A percentile compares a stretch with the other conserved stretches of the same genome.
These are phyloP conservation scores for Marcusenius ussheri DNA, from an alignment of 2,113 vertebrate species.

Conservation along the genomic window DNA sequence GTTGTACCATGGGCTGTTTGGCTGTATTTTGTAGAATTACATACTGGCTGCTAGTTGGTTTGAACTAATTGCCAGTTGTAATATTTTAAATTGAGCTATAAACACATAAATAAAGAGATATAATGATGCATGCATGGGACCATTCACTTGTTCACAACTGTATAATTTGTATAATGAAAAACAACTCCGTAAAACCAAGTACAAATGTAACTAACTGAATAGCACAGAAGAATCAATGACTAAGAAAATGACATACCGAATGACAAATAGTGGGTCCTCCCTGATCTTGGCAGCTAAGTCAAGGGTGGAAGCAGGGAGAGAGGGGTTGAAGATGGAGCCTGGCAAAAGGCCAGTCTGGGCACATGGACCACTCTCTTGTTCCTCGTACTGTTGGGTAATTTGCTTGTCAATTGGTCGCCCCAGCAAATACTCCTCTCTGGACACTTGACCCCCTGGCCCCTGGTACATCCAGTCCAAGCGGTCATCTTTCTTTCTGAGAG, in stretches of 20 bases:
- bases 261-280: conserved; percentile 89
- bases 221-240: not conserved
- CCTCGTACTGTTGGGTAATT: conserved; percentile 77
- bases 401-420: conserved; percentile 90
- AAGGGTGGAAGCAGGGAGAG: conserved; percentile 67
- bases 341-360: conserved; percentile 81
- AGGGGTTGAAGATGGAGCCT: conserved; percentile 77
- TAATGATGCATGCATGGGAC: not conserved
- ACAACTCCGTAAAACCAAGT: not conserved
- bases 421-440: conserved; percentile 88
- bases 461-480: conserved; percentile 99
- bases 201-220: not conserved
- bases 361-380: conserved; percentile 75
- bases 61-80: not conserved
- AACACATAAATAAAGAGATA: not conserved
- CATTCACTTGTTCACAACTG: not conserved
- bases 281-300: conserved; percentile 94
- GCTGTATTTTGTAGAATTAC: not conserved
- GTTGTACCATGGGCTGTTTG: not conserved
- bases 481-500: conserved; percentile 80
- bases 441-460: conserved; percentile 82
- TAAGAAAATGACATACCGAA: conserved; percentile 61
- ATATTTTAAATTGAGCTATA: not conserved
- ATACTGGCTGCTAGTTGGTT: not conserved
- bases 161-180: not conserved